Conservation (phyloP, 2,797 vertebrate genomes). For the Mus caroli region DNA sequence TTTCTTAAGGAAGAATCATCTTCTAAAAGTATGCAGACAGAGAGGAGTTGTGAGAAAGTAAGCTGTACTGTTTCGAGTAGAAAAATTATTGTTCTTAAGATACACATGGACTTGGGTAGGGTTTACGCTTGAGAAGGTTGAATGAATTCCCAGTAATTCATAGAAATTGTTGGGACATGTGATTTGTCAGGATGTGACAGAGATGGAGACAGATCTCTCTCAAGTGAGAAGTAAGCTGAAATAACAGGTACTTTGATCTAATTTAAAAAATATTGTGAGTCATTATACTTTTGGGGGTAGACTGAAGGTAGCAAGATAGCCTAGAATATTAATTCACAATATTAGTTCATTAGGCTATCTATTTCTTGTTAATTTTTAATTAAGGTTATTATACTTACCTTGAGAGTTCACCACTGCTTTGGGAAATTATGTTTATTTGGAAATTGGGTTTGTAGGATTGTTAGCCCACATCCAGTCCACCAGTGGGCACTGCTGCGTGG, state of each 20-base stretch:
- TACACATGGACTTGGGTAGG: not conserved
- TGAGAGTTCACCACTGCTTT: constrained; percentile 16
- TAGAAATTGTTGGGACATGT: not conserved
- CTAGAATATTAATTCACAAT: constrained; percentile 3
- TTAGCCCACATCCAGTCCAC: not conserved
- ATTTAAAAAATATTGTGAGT: not conserved
- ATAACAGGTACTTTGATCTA: not conserved
- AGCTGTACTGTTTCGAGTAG: not conserved
- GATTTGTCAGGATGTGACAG: not conserved
- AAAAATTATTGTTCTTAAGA: constrained; percentile 7
- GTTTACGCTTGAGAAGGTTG: not conserved
- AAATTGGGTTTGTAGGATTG: not conserved
- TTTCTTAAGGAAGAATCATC: not conserved
- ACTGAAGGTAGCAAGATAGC: not conserved
- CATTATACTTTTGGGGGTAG: not conserved
- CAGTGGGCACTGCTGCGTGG: not conserved
- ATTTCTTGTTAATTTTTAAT: constrained; percentile 32
- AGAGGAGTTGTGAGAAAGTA: not conserved
- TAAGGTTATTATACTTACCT: constrained; percentile 30
- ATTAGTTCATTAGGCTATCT: constrained; percentile 26
- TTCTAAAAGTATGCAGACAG: not conserved
- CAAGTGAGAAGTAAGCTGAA: not conserved
- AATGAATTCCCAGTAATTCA: not conserved
- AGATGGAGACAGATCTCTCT: not conserved
- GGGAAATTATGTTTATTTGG: constrained; percentile 54